Conservation (phyloP, 1,140 invertebrate genomes). For the Hormaphis cornu region DNA sequence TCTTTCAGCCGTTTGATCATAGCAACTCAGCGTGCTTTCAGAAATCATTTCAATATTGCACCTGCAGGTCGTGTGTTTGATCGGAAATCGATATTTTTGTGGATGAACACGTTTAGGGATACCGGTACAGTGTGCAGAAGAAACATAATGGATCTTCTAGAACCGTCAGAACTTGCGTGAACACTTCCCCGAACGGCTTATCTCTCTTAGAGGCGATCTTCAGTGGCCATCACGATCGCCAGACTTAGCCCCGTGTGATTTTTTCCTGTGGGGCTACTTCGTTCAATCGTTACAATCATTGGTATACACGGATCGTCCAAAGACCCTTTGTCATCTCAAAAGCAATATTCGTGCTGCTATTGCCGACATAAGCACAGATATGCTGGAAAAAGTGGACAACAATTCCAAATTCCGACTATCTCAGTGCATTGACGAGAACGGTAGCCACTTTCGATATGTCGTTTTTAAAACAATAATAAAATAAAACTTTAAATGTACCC, state of each 20-base stretch:
- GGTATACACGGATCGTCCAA: conserved; percentile 19
- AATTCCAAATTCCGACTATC: conserved; percentile 21
- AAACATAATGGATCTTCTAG: too few species aligned
- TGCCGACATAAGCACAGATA: conserved; percentile 17
- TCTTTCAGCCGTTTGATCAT: too few species aligned
- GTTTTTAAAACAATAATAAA: conserved; percentile 1
- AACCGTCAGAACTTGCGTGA: too few species aligned
- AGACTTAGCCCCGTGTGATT: conserved; percentile 37
- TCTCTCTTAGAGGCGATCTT: conserved; percentile 34
- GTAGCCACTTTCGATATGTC: too few species aligned
- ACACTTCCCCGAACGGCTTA: too few species aligned
- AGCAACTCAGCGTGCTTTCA: too few species aligned
- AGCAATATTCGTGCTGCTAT: conserved; percentile 31
- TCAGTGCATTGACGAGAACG: conserved; percentile 22
- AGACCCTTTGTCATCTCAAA: conserved; percentile 19
- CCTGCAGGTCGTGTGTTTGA: too few species aligned
- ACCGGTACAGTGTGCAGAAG: background rate
- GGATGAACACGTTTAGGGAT: too few species aligned
- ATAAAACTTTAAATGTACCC: background rate
- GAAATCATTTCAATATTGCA: too few species aligned
- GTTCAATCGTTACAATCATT: too few species aligned
- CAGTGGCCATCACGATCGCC: too few species aligned
- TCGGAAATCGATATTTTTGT: too few species aligned
- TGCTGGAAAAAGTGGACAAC: conserved; percentile 20
- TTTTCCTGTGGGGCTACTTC: conserved; percentile 37